These are phyloP conservation scores for Myotis findleyi DNA, from an alignment of 2,797 vertebrate species.

Conservation along the genomic window DNA sequence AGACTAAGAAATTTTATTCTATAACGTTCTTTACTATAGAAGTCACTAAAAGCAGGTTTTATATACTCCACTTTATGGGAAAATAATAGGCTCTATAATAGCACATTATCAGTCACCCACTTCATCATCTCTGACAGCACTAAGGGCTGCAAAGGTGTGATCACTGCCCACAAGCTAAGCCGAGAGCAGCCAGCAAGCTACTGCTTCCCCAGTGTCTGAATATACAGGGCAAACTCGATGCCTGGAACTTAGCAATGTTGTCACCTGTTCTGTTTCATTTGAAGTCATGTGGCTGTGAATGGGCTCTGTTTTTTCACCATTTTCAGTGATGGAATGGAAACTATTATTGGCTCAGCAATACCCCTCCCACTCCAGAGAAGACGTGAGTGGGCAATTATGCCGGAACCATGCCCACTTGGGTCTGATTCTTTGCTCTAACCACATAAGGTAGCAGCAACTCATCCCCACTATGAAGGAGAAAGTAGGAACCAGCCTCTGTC, in stretches of 20 bases:
- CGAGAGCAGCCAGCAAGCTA: background rate
- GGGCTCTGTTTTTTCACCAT: background rate
- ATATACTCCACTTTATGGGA: background rate
- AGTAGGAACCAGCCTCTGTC: background rate
- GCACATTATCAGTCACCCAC: background rate
- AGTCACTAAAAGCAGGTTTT: slow-evolving; percentile 52
- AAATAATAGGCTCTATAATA: slow-evolving; percentile 13
- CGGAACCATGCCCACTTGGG: background rate
- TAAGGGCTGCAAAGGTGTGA: background rate
- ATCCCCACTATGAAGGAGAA: background rate
- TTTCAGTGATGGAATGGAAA: slow-evolving; percentile 10
- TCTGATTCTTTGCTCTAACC: slow-evolving; percentile 21
- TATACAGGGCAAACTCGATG: background rate
- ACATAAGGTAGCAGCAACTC: background rate
- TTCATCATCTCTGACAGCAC: background rate
- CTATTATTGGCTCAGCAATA: background rate
- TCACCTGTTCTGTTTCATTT: background rate
- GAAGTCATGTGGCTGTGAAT: background rate
- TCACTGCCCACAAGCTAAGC: background rate
- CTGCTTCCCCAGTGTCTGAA: background rate
- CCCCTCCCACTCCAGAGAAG: background rate
- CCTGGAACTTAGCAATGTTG: background rate
- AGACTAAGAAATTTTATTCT: slow-evolving; percentile 10
- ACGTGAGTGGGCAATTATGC: background rate
- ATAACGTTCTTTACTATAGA: background rate